Base-by-base conservation (phyloP, 2,888 invertebrate species). In the Drosophila multiciliata region DNA sequence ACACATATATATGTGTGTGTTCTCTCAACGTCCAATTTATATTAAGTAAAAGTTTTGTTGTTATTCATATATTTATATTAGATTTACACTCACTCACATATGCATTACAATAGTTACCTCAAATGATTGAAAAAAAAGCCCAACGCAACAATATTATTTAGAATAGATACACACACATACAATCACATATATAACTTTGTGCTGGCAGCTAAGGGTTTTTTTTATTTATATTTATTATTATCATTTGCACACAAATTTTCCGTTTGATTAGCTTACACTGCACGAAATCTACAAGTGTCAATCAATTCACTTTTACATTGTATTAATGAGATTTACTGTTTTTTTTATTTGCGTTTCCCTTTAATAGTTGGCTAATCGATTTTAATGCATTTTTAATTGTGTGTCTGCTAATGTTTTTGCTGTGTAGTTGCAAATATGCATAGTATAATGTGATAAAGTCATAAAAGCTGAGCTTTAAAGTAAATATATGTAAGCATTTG, bases 241-340 rank as follows among this genome's bases (percentile, higher is more conserved):
- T 60, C 75, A 78, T 70, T 87, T 78, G 52, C 65, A 76, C 67
- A 73, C 67, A 86, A 83, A 86, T 75, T 73, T 87, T 87, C 83
- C 80, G 64, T 73, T 77, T 69, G 73, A 80, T 73, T 78, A 72
- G 73, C 49, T 20, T 66, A 73, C 66, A 82, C 76, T 79, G 64
- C 17, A 33, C 42, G 48, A 71, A 63, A 68, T 57, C 42, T 2
- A 11, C 17, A 55, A 70, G 49, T 55, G 49, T 26, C 29, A 69
- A 55, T 35, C 38, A 33, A 15, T 32, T 20, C 5, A n/a, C 3
- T 12, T 12, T 52, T n/a, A 7, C 17, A 20, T 29, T 29, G 15
- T 40, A n/a, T 38, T 29, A 17, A 42, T 15, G 5, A 15, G 7
- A 20, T 48, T n/a, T 15, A 1, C n/a, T n/a, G 9, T 3, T 42